phyloP scores from a whole-genome alignment of 2,888 invertebrate species.

The Actias luna region DNA sequence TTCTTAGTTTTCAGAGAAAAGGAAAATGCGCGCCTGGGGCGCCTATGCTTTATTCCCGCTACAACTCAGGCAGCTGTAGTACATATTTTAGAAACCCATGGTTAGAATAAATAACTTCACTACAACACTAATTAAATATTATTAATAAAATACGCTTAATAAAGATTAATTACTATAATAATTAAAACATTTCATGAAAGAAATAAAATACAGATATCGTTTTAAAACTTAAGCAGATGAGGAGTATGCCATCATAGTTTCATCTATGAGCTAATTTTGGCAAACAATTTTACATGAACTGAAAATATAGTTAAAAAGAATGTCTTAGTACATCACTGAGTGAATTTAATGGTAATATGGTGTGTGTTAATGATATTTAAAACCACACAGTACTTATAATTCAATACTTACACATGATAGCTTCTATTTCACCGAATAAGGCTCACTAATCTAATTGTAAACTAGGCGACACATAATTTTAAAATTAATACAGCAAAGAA shows the following conservation, averaged over 20 bases:
- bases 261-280: neutral
- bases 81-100: too few species aligned
- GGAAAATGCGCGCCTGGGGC: too few species aligned
- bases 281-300: neutral
- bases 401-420: conserved; percentile 9
- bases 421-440: neutral
- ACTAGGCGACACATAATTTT: neutral
- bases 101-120: too few species aligned
- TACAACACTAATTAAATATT: too few species aligned
- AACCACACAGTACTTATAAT: neutral
- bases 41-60: too few species aligned
- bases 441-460: neutral
- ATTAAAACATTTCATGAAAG: neutral
- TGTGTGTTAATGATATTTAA: neutral
- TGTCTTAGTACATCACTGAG: neutral
- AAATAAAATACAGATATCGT: neutral
- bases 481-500: neutral
- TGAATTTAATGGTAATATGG: neutral
- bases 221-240: neutral
- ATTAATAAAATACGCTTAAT: neutral
- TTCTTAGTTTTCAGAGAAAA: too few species aligned
- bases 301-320: neutral
- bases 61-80: too few species aligned
- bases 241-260: neutral
- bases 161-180: neutral